A percentile compares a stretch with the other conserved stretches of the same genome.
These are phyloP conservation scores for Nothocercus nigrocapillus DNA, from an alignment of 2,113 vertebrate genomes.

Conservation along the genomic window DNA sequence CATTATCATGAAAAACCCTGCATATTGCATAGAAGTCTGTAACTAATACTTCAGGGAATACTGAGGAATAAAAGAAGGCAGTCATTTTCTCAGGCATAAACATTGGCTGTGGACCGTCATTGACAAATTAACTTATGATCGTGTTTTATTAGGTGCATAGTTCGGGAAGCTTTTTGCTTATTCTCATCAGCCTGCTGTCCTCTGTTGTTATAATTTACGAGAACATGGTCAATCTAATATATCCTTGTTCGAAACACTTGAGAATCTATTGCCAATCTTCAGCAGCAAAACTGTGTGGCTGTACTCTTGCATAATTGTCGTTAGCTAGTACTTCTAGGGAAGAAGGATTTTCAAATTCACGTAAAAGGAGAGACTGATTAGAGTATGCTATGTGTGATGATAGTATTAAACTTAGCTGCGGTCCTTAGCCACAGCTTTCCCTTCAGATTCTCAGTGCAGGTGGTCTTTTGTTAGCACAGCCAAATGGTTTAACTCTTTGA, in stretches of 20 bases:
- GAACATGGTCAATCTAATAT: conserved; percentile 37
- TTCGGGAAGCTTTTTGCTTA: conserved; percentile 59
- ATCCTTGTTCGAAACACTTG: conserved; percentile 56
- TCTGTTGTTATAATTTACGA: conserved; percentile 42
- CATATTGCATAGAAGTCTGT: conserved; percentile 61
- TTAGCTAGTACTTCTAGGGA: neutral
- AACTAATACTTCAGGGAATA: conserved; percentile 70
- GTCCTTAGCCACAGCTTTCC: neutral
- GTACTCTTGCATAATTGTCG: conserved; percentile 33
- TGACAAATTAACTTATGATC: conserved; percentile 63
- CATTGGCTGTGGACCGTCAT: neutral
- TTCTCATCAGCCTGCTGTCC: conserved; percentile 46
- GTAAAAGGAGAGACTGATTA: conserved; percentile 43
- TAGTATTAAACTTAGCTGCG: neutral
- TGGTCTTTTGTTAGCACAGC: conserved; percentile 21
- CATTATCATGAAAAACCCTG: conserved; percentile 58
- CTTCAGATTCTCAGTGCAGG: neutral
- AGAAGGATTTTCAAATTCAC: conserved; percentile 42
- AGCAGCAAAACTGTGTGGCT: neutral
- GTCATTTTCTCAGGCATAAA: conserved; percentile 57
- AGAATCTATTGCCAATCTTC: conserved; percentile 46
- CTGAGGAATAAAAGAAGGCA: conserved; percentile 63
- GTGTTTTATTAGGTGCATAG: conserved; percentile 55
- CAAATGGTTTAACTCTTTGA: conserved; percentile 20
- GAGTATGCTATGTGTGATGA: neutral